Evolutionary conservation across 2,113 vertebrate genomes (phyloP).

Genomic region (Pelobates fuscus): DNA sequence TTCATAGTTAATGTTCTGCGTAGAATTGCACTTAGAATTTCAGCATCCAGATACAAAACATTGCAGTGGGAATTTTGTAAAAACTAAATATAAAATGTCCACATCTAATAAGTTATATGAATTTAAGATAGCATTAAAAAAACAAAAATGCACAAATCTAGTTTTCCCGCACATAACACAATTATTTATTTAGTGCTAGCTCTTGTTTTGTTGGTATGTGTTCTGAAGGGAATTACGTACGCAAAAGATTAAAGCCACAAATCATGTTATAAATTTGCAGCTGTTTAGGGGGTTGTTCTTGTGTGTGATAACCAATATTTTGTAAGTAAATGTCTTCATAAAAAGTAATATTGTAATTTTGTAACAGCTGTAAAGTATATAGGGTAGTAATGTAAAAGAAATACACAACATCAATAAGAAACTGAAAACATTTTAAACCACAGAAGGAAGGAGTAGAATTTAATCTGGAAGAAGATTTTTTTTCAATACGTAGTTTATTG

Average conservation of each 20-base stretch:
- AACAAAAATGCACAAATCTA: too few species aligned
- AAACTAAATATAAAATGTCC: too few species aligned
- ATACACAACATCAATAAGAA: too few species aligned
- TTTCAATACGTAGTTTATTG: too few species aligned
- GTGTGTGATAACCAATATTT: slow-evolving; percentile 20
- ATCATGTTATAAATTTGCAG: slow-evolving; percentile 42
- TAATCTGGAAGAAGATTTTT: too few species aligned
- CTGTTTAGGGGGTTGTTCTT: slow-evolving; percentile 25
- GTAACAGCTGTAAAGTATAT: neutral
- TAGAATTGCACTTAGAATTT: too few species aligned
- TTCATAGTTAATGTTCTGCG: too few species aligned
- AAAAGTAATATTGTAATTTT: slow-evolving; percentile 15
- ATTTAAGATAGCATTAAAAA: too few species aligned
- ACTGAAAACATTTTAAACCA: neutral
- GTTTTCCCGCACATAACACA: neutral
- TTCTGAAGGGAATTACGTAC: slow-evolving; percentile 16
- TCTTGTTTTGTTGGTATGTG: slow-evolving; percentile 1
- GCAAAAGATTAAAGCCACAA: slow-evolving; percentile 37
- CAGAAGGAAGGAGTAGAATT: too few species aligned
- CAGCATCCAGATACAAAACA: too few species aligned
- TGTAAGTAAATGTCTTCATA: slow-evolving; percentile 19
- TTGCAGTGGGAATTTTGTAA: too few species aligned
- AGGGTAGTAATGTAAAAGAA: slow-evolving; percentile 8
- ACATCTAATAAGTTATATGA: too few species aligned
- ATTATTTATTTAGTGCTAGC: slow-evolving; percentile 9